Base-by-base conservation (phyloP, 2,888 invertebrate genomes). In the Diarsia rubi region DNA sequence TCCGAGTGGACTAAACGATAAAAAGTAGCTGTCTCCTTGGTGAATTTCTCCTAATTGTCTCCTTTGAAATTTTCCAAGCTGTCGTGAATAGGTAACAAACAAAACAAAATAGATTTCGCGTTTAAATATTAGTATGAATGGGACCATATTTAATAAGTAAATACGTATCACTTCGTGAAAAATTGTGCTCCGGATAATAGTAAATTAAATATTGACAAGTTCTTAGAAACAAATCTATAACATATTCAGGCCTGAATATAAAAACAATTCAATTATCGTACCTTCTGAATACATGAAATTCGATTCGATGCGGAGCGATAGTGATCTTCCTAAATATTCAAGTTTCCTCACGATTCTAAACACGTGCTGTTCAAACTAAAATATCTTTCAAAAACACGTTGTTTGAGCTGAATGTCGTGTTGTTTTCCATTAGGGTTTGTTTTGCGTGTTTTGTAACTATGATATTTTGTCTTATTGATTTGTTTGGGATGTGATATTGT, bases 311-410 rank as follows among this genome's bases (percentile, higher is more conserved):
- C 42, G 21, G 21, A 44, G 24, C 42, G 66, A 74, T 79, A 67
- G 69, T 64, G 80, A 70, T 74, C 69, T n/a, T 11, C 42, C 74
- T 59, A 57, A 84, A 84, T 80, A 84, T 80, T 75, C 74, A 74
- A 69, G 65, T 81, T 68, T 24, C 8, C 69, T 70, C 75, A 84
- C 81, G 80, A 79, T 83, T 57, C 14, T 37, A 37, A 69, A 54
- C 75, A 80, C 57, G 81, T 52, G 42, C 45, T 57, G 47, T 69
- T 47, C 16, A 42, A 66, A 45, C 54, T 64, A 37, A 62, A 80
- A 81, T 68, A 75, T 60, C 75, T 70, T 65, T 65, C 19, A 70
- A 75, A 74, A 81, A 37, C 45, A 73, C 49, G 19, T 66, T 57
- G 59, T 69, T 83, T 11, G 52, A 27, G 27, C 31, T 37, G 19